Base-by-base conservation (phyloP, 2,113 vertebrate species). In the Nothoprocta perdicaria region DNA sequence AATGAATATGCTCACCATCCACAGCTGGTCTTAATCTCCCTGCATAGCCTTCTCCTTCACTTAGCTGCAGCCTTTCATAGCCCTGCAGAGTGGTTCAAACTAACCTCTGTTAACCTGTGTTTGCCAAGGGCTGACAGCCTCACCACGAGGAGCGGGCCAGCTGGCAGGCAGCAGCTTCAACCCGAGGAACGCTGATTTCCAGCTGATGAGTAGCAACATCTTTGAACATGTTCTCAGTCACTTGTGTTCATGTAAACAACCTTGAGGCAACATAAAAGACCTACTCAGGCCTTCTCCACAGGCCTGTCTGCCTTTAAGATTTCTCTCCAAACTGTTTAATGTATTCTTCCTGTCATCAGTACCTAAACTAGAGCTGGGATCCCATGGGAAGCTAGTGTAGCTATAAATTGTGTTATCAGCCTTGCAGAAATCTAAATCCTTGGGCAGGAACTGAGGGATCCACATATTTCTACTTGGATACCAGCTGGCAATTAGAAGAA, bases 401-500 rank as follows among this genome's bases (percentile, higher is more conserved):
- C 88, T 88, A 94, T 89, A 94, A 94, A 94, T 68, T 66, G 73
- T 4, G 12, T 83, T 84, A 75, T 5, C 73, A 95, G 29, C 52
- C 76, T 67, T 8, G 0, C 61, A 61, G 48, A 91, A 92, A 86
- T 80, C 38, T 66, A 91, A 91, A 78, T 92, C 84, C 85, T 83
- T 89, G 76, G 90, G 89, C 73, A 88, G 48, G 19, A 75, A 88
- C 63, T 88, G 31, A 52, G 43, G 33, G 82, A 86, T 95, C 88
- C 72, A 91, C 10, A 1, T 73, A 91, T 89, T 92, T 85, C 95
- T 89, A 91, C 16, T 12, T 60, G 80, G 88, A 92, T 88, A 94
- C 92, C 43, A 4, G 82, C 73, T 95, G 66, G 88, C n/a, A 80
- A 88, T 85, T 38, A 77, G 60, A 24, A 80, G 79, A 89, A 71